phyloP scores from a whole-genome alignment of 2,113 vertebrate species.

The Motacilla alba region DNA sequence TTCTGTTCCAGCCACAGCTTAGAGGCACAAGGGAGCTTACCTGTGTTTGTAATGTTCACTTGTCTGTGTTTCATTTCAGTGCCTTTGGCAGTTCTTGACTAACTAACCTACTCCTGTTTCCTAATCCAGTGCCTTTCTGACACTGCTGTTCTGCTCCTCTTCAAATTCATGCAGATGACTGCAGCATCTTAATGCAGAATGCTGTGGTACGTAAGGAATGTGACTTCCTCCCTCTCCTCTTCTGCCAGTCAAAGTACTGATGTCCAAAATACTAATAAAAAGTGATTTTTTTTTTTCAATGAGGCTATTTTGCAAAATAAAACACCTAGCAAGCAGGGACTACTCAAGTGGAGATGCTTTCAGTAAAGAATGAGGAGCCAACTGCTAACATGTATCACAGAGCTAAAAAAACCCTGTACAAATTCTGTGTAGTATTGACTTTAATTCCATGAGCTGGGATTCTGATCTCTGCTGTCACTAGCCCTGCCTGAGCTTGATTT shows the following conservation, averaged over 20 bases:
- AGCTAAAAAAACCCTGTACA: neutral
- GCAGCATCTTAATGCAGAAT: neutral
- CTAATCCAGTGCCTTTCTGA: neutral
- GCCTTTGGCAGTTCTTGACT: neutral
- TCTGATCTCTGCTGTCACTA: neutral
- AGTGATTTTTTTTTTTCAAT: rapidly evolving
- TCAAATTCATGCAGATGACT: neutral
- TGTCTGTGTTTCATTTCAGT: neutral
- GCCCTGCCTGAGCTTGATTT: neutral
- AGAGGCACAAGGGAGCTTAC: neutral
- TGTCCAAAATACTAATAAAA: neutral
- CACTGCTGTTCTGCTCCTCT: neutral
- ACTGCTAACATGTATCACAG: neutral
- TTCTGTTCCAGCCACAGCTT: neutral
- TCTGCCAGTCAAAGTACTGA: neutral
- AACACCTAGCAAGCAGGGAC: neutral
- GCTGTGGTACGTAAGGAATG: neutral
- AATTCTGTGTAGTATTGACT: neutral
- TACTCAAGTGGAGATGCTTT: neutral
- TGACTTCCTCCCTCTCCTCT: neutral
- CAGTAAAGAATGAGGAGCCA: neutral
- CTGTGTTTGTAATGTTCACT: neutral
- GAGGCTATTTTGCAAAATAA: neutral
- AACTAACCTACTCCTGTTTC: neutral
- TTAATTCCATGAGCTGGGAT: neutral